A percentile compares a stretch with the other conserved stretches of the same genome.
Evolutionary conservation across 1,140 invertebrate genomes (phyloP).

Genomic region (Catajapyx aquilonaris): DNA sequence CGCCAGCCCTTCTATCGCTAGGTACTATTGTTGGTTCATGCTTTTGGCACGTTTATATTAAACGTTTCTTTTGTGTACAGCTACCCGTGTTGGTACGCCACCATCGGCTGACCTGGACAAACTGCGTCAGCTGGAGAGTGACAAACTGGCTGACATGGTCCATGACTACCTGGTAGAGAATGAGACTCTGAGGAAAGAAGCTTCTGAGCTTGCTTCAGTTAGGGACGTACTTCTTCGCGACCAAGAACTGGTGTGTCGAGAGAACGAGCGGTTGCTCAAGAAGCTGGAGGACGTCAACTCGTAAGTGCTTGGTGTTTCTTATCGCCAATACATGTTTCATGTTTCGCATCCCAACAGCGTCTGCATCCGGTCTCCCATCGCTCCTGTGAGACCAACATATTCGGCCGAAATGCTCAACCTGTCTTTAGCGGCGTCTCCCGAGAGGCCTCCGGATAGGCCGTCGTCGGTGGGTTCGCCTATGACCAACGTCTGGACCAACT

Average conservation of each 20-base stretch:
- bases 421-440: slow-evolving; percentile 18
- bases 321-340: background rate
- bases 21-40: slow-evolving; percentile 3
- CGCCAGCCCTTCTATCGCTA: slow-evolving; percentile 1
- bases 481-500: slow-evolving; percentile 9
- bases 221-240: slow-evolving; percentile 62
- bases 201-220: slow-evolving; percentile 58
- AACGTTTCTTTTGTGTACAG: background rate
- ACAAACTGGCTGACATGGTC: slow-evolving; percentile 47
- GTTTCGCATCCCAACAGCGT: slow-evolving; percentile 28
- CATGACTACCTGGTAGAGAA: slow-evolving; percentile 68
- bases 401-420: slow-evolving; percentile 32
- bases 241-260: slow-evolving; percentile 69
- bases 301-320: slow-evolving; percentile 29
- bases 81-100: slow-evolving; percentile 1
- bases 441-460: slow-evolving; percentile 6
- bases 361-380: slow-evolving; percentile 52
- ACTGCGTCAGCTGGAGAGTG: slow-evolving; percentile 42
- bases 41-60: background rate
- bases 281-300: slow-evolving; percentile 71
- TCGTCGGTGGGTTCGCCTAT: slow-evolving; percentile 5
- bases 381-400: slow-evolving; percentile 44
- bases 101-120: slow-evolving; percentile 37
- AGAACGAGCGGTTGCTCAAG: slow-evolving; percentile 68
- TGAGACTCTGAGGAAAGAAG: slow-evolving; percentile 61